These are phyloP conservation scores for Yasuhikotakia modesta DNA, from an alignment of 2,797 vertebrate genomes.

Conservation along the genomic window DNA sequence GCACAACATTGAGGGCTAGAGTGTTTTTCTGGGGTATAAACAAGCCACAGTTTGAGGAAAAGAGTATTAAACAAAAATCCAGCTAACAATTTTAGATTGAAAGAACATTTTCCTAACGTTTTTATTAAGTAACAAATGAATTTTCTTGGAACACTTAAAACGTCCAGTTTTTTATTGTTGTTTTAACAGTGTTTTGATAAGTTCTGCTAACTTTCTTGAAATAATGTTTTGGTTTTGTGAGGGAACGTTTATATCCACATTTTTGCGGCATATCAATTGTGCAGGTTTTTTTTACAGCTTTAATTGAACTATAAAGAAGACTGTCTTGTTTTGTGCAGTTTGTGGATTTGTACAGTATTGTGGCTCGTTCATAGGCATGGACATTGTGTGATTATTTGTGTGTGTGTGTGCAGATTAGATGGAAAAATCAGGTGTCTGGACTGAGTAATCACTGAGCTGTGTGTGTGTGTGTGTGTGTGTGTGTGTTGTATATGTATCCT, in stretches of 20 bases:
- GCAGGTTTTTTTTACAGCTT: constrained; percentile 24
- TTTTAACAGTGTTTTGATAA: no score
- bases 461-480: not conserved
- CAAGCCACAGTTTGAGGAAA: not conserved
- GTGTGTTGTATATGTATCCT: constrained; percentile 6
- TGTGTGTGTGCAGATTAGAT: constrained; percentile 29
- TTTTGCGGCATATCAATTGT: constrained; percentile 59
- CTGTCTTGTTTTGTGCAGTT: constrained; percentile 37
- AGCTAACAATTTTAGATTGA: no score
- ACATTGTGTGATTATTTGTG: not conserved
- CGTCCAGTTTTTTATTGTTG: no score
- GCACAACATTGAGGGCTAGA: not conserved
- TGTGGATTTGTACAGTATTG: constrained; percentile 46
- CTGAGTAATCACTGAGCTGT: constrained; percentile 35
- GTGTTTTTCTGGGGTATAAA: not conserved
- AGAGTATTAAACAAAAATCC: not conserved
- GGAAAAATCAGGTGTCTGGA: constrained; percentile 16
- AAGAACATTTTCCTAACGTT: no score
- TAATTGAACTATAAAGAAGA: constrained; percentile 13
- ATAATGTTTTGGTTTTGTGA: no score
- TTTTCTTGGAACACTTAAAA: no score
- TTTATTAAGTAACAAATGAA: no score
- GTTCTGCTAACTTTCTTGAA: no score
- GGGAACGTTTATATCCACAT: constrained; percentile 52
- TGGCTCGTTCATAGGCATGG: constrained; percentile 41